Evolutionary conservation across 2,113 vertebrate species (phyloP), one percentile per base, ranked within the genome.

Genomic region (Syrmaticus mikado): DNA sequence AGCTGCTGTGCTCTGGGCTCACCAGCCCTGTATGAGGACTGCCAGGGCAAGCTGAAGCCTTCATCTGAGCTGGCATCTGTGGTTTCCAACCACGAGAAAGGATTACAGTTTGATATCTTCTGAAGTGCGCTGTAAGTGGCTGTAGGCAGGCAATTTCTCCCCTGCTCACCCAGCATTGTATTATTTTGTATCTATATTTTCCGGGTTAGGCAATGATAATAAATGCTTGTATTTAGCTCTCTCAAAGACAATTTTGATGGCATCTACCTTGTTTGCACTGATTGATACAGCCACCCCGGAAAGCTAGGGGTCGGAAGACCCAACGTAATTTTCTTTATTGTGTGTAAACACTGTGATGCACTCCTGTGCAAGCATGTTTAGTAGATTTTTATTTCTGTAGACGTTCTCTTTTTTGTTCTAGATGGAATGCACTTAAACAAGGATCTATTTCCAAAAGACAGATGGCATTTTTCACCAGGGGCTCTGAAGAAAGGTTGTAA

Each of bases 281-380:
- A 80, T 40, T 70, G 32, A 43, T 89, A 10, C 43, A n/a, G 10
- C 28, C 61, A 38, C 34, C 0, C 0, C 10, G 4, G 32, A 55
- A 70, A 65, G 43, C 13, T 50, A 11, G 68, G 41, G 20, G 85
- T 73, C 40, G 6, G 5, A 82, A 75, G 34, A 22, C 34, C 19
- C 46, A 43, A 21, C 6, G 30, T 13, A 65, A 78, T 65, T 65
- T 74, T 52, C n/a, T 18, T 38, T 61, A 1, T 68, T 93, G 41
- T 65, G 57, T 24, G 8, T 41, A 92, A 91, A 43, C 2, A 4
- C 40, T 14, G 27, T 24, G 22, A 40, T 70, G 50, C 38, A 14
- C 8, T 43, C 10, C 55, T 41, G 43, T 48, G 53, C 52, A 86
- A 83, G 43, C 28, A 53, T 28, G 65, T 3, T 77, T 74, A 16